Base-by-base conservation (phyloP, 2,113 vertebrate species). In the Pomatostomus ruficeps region DNA sequence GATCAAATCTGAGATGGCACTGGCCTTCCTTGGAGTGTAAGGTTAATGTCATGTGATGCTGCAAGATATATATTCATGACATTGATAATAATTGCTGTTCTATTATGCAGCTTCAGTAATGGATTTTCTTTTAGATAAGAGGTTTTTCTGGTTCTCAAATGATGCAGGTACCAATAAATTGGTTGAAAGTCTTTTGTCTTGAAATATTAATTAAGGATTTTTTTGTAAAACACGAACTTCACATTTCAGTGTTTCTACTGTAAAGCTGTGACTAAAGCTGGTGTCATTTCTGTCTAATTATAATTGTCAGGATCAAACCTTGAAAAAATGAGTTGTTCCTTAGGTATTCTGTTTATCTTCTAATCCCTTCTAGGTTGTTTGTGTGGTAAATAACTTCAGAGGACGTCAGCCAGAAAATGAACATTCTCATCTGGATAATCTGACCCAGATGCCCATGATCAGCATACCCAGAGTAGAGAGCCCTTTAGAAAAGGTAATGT, bases 381-480 rank as follows among this genome's bases (percentile, higher is more conserved):
- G 99, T 93, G 99, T 99, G 97, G 99, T 99, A 92, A 99, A 99
- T 96, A 99, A 99, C 97, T 99, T 99, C 98, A 99, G 98, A 98
- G 99, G 99, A 93, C 98, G 98, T 98, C 98, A 98, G 67, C 95
- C 99, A 97, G 98, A 99, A 95, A 98, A 97, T 40, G 98, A 98
- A 57, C 98, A 98, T 57, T 95, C 97, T 6, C 97, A 97, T 31
- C 88, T 94, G 71, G 99, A 98, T 85, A 97, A 96, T 90, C 91
- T 97, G 94, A 72, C 97, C 52, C 98, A 97, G 95, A 94, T 98
- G 83, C 98, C 98, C 42, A 97, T 98, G 97, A 97, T 99, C 96
- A 98, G 98, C 98, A 98, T 99, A 85, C 98, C 98, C 52, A 98
- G 98, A 42, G 98, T 98, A 97, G 99, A 99, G 97, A 99, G 98